These are phyloP conservation scores for Acleris literana DNA, from an alignment of 2,888 invertebrate genomes.

Conservation along the genomic window DNA sequence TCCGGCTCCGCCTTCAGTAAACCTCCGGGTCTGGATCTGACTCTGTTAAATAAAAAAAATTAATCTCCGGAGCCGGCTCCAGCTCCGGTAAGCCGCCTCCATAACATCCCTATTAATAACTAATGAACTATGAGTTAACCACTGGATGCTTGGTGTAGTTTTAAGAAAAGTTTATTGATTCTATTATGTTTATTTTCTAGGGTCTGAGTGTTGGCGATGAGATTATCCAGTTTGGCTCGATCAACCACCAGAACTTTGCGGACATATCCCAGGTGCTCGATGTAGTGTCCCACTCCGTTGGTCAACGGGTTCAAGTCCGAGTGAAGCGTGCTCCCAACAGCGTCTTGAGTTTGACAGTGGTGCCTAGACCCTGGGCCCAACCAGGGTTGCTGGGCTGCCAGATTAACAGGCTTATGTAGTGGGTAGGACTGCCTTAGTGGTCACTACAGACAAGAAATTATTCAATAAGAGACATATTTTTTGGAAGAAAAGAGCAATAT, in stretches of 20 bases:
- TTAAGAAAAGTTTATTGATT: too few species aligned
- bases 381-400: slow-evolving; percentile 88
- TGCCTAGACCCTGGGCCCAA: slow-evolving; percentile 90
- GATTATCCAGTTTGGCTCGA: slow-evolving; percentile 90
- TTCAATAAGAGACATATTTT: neutral
- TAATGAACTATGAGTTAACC: too few species aligned
- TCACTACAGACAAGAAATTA: neutral
- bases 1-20: too few species aligned
- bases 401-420: slow-evolving; percentile 50
- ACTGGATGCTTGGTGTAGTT: too few species aligned
- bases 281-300: slow-evolving; percentile 86
- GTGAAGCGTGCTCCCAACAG: slow-evolving; percentile 72
- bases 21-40: too few species aligned
- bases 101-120: too few species aligned
- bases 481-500: too few species aligned
- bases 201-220: slow-evolving; percentile 88
- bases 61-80: too few species aligned
- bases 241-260: slow-evolving; percentile 88
- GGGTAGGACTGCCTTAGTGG: neutral
- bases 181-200: slow-evolving; percentile 66
- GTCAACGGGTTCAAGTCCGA: slow-evolving; percentile 79
- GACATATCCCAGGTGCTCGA: slow-evolving; percentile 87
- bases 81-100: too few species aligned
- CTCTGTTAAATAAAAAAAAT: too few species aligned
- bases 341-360: slow-evolving; percentile 83